Conservation (phyloP, 2,113 vertebrate genomes). For the Bubalus kerabau region DNA sequence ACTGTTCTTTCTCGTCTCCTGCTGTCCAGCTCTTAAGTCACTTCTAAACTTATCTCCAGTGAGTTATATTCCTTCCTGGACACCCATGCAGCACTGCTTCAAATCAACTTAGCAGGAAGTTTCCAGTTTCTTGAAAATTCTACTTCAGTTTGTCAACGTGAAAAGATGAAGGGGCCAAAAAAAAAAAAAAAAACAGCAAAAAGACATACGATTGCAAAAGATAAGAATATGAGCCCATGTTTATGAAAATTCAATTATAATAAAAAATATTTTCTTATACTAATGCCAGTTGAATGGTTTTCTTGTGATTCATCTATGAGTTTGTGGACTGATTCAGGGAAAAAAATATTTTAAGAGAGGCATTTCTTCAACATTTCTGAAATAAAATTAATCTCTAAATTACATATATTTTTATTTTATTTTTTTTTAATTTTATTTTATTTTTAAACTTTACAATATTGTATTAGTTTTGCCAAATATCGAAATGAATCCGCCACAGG, state of each 20-base stretch:
- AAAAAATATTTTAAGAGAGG: neutral
- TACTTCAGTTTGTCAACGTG: neutral
- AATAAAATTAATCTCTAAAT: neutral
- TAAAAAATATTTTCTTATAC: neutral
- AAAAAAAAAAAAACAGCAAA: neutral
- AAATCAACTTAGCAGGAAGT: neutral
- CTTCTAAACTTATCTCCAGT: neutral
- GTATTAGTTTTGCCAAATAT: too few species aligned
- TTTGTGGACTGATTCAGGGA: neutral
- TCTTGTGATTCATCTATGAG: neutral
- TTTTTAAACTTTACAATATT: too few species aligned
- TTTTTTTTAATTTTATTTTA: too few species aligned
- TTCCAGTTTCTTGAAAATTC: neutral
- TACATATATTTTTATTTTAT: neutral
- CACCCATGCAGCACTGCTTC: neutral
- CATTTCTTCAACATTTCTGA: neutral
- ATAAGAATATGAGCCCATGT: neutral
- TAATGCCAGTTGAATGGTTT: neutral
- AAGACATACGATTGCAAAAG: neutral
- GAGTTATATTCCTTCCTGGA: neutral
- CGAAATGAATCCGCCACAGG: too few species aligned
- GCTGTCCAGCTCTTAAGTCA: neutral
- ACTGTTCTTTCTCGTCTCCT: neutral
- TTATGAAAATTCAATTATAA: neutral
- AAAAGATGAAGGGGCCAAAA: neutral